Base-by-base conservation (phyloP, 2,797 vertebrate genomes). In the Xenops minutus region DNA sequence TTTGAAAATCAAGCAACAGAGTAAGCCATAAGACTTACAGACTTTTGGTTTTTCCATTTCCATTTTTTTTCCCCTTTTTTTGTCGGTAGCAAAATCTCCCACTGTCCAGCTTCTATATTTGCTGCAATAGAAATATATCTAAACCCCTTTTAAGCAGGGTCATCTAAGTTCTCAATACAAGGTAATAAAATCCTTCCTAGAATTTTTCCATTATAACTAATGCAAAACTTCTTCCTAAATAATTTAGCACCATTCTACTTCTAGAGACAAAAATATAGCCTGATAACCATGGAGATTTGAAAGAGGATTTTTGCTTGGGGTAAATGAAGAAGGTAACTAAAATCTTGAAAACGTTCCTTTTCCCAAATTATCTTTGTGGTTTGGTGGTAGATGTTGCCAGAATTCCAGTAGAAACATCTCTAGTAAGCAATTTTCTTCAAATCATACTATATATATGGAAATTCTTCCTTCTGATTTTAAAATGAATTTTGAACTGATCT, bases 291-390 rank as follows among this genome's bases (percentile, higher is more conserved):
- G 37, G 76, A 64, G 14, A 76, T 27, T 32, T 56, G n/a, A 72
- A 74, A 48, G n/a, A 72, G 62, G 26, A 37, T 5, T 72, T 85
- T 78, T 82, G 5, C 16, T 69, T 77, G n/a, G 24, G 37, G 6
- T 46, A 36, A 14, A 46, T 59, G 14, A 82, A 71, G 8, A 27
- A n/a, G 18, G 55, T 75, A 56, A 36, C 8, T 67, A 55, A 58
- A 73, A 30, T 3, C 0, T 0, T 46, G 32, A 72, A 77, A 61
- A 37, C 11, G 3, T 48, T 43, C 36, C 6, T 4, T 58, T 49
- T 30, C 34, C 54, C 27, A 32, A 58, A 59, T 59, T 78, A 27
- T 34, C 36, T 51, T 63, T 75, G 21, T 51, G 23, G 4, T 64
- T 93, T 66, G 20, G 8, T 76, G 58, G 63, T 39, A 29, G 59